Evolutionary conservation across 2,888 invertebrate species (phyloP), one percentile per base, ranked within the genome.

Genomic region (Lithophane ornitopus): DNA sequence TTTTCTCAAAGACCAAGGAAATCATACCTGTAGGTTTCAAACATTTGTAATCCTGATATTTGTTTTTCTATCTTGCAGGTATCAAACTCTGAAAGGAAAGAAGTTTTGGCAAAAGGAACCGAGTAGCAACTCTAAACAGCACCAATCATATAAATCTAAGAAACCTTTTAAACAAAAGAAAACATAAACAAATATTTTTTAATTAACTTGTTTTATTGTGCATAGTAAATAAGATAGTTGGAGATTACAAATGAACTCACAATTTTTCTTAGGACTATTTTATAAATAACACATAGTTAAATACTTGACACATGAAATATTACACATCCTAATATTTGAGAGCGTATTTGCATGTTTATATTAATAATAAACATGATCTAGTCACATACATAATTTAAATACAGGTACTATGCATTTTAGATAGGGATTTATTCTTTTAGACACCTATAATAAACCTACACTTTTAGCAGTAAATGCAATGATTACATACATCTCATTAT

Each of bases 71-170:
- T 85, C 79, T 86, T 90, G 87, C 91, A 97, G 97, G 58, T 97
- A 97, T 85, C 97, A 97, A 90, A 93, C 94, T 65, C 87, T 95
- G 22, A 91, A 93, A 74, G 94, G 94, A 69, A 94, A 93, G 76
- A 95, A 96, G 85, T 97, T 97, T 89, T 95, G 95, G 94, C 94
- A 96, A 89, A 92, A 90, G 80, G 92, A 93, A 76, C 80, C 89
- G 69, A 83, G 66, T 56, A 87, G 69, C 74, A 91, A 80, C 52
- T 65, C 77, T 62, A 77, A 85, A 52, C 86, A 87, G 52, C 83
- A 87, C 63, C 91, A 92, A 65, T 71, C 90, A 59, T 89, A 89
- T 72, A 95, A 94, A 87, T 83, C 90, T 3, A 95, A 94, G 81
- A 95, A 95, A 80, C 92, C 93, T 59, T 94, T 92, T 84, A 95